Evolutionary conservation across 1,140 invertebrate species (phyloP).

Genomic region (Megathymus violae): DNA sequence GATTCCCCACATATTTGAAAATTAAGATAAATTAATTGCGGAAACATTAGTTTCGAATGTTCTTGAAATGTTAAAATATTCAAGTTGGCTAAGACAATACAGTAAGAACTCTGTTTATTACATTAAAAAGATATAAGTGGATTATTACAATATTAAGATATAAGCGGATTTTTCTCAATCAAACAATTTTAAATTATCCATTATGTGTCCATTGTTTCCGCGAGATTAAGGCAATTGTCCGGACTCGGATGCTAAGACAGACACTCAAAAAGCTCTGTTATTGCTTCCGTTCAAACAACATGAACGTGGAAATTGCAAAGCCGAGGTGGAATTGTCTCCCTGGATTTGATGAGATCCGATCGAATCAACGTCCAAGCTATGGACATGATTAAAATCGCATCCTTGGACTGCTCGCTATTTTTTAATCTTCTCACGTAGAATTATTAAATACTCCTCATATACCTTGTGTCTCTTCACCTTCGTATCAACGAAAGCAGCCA

Average conservation of each 20-base stretch:
- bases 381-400: conserved; percentile 7
- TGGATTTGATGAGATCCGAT: conserved; percentile 7
- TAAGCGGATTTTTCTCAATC: no score
- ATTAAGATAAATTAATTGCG: no score
- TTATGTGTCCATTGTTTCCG: no score
- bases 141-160: no score
- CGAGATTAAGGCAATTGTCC: no score
- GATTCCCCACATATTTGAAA: no score
- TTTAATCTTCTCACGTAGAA: not conserved
- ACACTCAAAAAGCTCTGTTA: conserved; percentile 15
- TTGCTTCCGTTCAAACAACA: conserved; percentile 29
- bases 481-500: conserved; percentile 29
- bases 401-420: not conserved
- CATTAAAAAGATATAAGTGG: no score
- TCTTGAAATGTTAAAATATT: no score
- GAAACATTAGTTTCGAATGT: no score
- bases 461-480: conserved; percentile 27
- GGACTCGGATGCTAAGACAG: conserved; percentile 10
- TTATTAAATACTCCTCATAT: conserved; percentile 24
- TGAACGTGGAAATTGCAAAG: conserved; percentile 27
- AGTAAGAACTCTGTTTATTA: no score
- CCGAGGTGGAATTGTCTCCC: conserved; percentile 10
- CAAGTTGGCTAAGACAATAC: no score
- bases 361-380: not conserved
- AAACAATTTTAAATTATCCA: no score